Percentiles rank a stretch among this genome's conserved stretches.
phyloP scores from a whole-genome alignment of 2,888 invertebrate species.

The Agriopis marginaria region DNA sequence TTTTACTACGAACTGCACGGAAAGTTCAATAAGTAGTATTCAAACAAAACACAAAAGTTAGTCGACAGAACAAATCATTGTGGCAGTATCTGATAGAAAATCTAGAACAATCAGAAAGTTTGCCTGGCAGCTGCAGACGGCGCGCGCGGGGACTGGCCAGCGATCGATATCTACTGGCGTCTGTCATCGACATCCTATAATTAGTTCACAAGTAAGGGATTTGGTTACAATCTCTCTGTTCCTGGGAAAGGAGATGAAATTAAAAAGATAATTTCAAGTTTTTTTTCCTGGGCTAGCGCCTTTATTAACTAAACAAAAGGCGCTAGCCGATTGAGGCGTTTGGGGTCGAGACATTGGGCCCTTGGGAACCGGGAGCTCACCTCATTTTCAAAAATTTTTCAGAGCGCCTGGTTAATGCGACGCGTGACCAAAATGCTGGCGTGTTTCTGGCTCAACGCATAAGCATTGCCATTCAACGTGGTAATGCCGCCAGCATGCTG shows the following conservation, averaged over 20 bases:
- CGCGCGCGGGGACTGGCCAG: neutral
- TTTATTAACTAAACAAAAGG: too few species aligned
- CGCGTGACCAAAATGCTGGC: too few species aligned
- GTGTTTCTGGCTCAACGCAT: too few species aligned
- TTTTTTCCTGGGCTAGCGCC: too few species aligned
- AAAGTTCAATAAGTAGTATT: neutral
- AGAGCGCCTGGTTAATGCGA: too few species aligned
- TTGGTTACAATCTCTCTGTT: neutral
- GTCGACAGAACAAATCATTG: conserved; percentile 16
- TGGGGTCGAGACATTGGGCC: too few species aligned
- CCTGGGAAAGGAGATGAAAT: neutral
- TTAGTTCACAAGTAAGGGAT: conserved; percentile 10
- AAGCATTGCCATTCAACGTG: too few species aligned
- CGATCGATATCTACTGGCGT: conserved; percentile 7
- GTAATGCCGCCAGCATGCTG: too few species aligned
- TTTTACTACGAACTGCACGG: too few species aligned
- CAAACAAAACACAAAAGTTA: conserved; percentile 7
- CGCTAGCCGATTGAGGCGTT: too few species aligned
- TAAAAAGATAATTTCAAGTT: neutral
- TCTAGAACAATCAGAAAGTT: conserved; percentile 26
- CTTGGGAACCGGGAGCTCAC: too few species aligned
- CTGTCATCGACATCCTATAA: conserved; percentile 3
- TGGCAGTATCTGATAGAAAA: conserved; percentile 14
- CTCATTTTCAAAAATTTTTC: too few species aligned
- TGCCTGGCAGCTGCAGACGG: conserved; percentile 5